phyloP scores from a whole-genome alignment of 2,888 invertebrate genomes.

The Philonicus albiceps region DNA sequence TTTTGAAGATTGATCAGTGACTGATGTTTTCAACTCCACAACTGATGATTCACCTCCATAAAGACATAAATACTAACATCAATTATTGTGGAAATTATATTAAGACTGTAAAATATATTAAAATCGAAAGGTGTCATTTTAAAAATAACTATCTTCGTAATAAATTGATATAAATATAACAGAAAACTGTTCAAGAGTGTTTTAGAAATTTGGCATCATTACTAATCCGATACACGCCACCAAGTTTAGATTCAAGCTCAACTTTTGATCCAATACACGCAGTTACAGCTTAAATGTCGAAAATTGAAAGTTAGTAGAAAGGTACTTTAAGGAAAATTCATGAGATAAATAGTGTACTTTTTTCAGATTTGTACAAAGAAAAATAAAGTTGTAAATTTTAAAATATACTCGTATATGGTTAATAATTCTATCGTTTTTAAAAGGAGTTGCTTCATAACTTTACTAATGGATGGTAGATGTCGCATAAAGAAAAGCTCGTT shows the following conservation, averaged over 20 bases:
- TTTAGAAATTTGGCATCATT: background rate
- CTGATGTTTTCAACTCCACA: no score
- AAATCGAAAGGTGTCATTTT: no score
- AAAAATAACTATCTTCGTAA: no score
- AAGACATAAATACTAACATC: no score
- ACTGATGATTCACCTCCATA: no score
- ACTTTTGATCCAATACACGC: background rate
- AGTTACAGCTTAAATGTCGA: background rate
- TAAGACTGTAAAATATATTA: no score
- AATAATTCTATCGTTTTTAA: no score
- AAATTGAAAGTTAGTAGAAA: background rate
- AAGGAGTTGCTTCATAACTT: background rate
- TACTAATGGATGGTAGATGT: background rate
- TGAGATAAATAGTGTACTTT: background rate
- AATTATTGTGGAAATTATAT: no score
- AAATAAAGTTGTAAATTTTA: background rate
- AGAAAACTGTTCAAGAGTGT: background rate
- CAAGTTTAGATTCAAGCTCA: background rate
- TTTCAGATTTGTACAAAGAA: background rate
- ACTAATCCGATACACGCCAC: background rate
- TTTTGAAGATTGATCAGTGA: no score
- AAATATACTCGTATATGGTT: no score
- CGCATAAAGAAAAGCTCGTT: background rate
- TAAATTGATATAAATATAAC: no score
- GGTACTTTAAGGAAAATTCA: background rate